Evolutionary conservation across 1,140 invertebrate genomes (phyloP).

Genomic region (Musca domestica): DNA sequence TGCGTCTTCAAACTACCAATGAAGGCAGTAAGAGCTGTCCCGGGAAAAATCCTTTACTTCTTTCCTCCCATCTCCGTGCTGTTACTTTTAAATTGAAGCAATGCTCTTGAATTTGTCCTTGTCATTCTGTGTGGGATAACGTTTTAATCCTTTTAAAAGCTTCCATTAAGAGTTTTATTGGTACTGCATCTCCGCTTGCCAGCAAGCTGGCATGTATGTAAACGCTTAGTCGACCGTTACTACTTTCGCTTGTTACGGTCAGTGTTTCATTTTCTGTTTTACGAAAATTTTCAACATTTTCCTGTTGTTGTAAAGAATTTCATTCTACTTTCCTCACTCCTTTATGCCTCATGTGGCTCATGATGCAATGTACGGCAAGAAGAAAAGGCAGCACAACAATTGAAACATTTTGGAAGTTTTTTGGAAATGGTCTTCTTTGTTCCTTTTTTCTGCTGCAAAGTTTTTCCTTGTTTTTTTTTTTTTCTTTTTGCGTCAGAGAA

Average conservation of each 20-base stretch:
- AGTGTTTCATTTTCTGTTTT: neutral
- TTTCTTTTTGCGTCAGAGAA: neutral
- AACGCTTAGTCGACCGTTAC: neutral
- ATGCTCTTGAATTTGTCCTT: slow-evolving; percentile 5
- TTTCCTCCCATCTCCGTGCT: too few relatives aligned
- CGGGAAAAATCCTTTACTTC: too few relatives aligned
- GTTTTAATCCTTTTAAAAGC: slow-evolving; percentile 21
- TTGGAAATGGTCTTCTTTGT: neutral
- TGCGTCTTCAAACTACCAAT: too few relatives aligned
- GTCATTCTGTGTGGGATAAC: slow-evolving; percentile 12
- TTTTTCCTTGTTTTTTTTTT: neutral
- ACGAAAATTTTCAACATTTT: neutral
- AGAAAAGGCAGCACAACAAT: too few relatives aligned
- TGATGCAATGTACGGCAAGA: too few relatives aligned
- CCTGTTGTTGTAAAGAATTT: neutral
- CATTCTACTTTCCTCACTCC: neutral
- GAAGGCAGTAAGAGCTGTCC: too few relatives aligned
- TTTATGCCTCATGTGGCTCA: too few relatives aligned
- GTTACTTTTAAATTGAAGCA: neutral
- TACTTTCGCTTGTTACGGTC: slow-evolving; percentile 2
- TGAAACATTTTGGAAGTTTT: neutral
- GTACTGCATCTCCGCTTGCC: neutral
- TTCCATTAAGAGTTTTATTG: slow-evolving; percentile 15
- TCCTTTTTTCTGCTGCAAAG: neutral
- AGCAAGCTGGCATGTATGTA: too few relatives aligned